Evolutionary conservation across 37 sponge, comb jelly and placozoan genomes (phyloP), one percentile per base, ranked within the genome.

Genomic region (Halichondria panicea): DNA sequence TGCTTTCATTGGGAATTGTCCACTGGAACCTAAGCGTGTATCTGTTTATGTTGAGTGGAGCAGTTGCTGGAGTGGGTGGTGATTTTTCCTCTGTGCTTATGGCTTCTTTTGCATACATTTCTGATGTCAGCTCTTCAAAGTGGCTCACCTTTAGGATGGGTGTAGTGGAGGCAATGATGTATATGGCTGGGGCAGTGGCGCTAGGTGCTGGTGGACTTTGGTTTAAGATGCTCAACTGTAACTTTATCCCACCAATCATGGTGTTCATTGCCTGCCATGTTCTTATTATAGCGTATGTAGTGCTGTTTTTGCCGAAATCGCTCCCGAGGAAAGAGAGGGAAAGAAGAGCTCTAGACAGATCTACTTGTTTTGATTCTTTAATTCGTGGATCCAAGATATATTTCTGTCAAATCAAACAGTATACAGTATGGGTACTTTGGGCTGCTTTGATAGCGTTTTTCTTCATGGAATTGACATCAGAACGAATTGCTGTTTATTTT

Each of bases 281-380:
- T 2, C 40, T 22, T 0, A 63, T 55, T 21, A 48, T 82, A 21
- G 5, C 79, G 19, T 89, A 82, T 46, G 60, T 58, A 13, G 1
- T 79, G 18, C 3, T 89, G 30, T 62, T 76, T 30, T 66, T 89
- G 7, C 84, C 84, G 3, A 84, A 83, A 43, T 70, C 78, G 8
- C 44, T 85, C 13, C 52, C 30, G 13, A 12, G 40, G 1, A 13
- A 63, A 0, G 54, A 65, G 54, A 71, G 72, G 41, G 30, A 25
- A 1, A 36, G 22, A 13, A 67, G 37, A 32, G 33, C 39, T 7
- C 0, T 27, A 36, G 42, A 33, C 2, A 34, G 35, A 0, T 50
- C 37, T 4, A 52, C 30, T 2, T 45, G 73, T 0, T 41, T 71
- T 3, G 28, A 63, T 24, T 21, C 50, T 34, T 56, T 70, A 18